Conservation (phyloP, 2,113 vertebrate genomes). For the Podiceps cristatus region DNA sequence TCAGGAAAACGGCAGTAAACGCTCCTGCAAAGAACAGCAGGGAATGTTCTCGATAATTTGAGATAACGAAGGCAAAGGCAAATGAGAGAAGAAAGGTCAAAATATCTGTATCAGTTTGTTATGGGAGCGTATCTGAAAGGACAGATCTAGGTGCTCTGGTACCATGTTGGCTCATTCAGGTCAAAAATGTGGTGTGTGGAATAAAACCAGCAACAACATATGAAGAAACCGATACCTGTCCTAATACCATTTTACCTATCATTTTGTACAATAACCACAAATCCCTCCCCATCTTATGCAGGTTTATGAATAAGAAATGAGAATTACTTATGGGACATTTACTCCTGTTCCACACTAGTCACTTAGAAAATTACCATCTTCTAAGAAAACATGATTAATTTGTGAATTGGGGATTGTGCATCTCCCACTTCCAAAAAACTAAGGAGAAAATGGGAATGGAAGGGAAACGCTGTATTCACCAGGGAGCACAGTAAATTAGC, state of each 20-base stretch:
- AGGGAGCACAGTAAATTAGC: neutral
- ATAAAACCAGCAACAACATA: neutral
- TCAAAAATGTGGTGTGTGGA: neutral
- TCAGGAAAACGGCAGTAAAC: conserved; percentile 42
- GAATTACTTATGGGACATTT: neutral
- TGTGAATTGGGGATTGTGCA: neutral
- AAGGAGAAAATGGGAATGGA: neutral
- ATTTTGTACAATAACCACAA: neutral
- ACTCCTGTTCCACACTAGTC: neutral
- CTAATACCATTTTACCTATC: neutral
- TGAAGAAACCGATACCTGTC: neutral
- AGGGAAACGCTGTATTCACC: neutral
- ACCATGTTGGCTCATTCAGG: neutral
- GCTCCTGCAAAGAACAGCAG: conserved; percentile 41
- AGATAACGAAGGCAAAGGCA: conserved; percentile 50
- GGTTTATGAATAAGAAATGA: neutral
- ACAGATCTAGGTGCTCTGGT: neutral
- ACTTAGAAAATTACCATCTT: neutral
- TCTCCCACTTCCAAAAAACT: neutral
- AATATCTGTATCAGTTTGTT: conserved; percentile 13
- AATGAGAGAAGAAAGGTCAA: conserved; percentile 42
- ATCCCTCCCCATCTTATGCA: neutral
- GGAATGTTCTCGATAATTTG: conserved; percentile 35
- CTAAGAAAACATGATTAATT: neutral
- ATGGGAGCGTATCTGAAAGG: neutral